These are phyloP conservation scores for Cryptosula pallasiana DNA, from an alignment of 2,888 invertebrate genomes.

Conservation along the genomic window DNA sequence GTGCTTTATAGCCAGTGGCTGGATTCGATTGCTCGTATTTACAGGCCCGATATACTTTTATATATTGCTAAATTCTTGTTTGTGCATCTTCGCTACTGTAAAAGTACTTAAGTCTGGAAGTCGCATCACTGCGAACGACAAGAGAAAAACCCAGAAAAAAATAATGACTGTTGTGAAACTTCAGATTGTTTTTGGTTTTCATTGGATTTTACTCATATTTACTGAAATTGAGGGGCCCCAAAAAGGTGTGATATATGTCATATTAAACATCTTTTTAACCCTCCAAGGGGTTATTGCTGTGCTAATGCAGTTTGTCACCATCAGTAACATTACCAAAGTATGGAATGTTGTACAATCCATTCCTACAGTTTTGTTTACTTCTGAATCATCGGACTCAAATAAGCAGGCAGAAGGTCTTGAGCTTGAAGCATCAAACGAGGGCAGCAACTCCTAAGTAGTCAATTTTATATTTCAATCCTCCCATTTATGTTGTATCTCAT, in stretches of 20 bases:
- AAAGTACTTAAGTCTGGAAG: neutral
- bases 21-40: neutral
- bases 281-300: neutral
- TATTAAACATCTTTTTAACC: neutral
- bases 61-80: neutral
- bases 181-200: neutral
- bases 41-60: neutral
- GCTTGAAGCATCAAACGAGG: too few relatives aligned
- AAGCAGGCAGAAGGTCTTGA: too few relatives aligned
- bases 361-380: too few relatives aligned
- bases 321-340: neutral
- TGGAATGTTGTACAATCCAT: too few relatives aligned
- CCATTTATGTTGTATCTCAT: too few relatives aligned
- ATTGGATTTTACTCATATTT: neutral
- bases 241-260: neutral
- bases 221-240: neutral
- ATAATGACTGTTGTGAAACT: slow-evolving; percentile 3
- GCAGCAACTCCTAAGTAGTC: too few relatives aligned
- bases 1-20: slow-evolving; percentile 1
- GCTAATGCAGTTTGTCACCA: neutral
- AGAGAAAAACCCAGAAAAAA: neutral
- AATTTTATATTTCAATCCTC: too few relatives aligned
- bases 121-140: neutral
- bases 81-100: neutral
- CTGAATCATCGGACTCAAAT: too few relatives aligned